phyloP scores from a whole-genome alignment of 2,888 invertebrate species.

The Achlya flavicornis region DNA sequence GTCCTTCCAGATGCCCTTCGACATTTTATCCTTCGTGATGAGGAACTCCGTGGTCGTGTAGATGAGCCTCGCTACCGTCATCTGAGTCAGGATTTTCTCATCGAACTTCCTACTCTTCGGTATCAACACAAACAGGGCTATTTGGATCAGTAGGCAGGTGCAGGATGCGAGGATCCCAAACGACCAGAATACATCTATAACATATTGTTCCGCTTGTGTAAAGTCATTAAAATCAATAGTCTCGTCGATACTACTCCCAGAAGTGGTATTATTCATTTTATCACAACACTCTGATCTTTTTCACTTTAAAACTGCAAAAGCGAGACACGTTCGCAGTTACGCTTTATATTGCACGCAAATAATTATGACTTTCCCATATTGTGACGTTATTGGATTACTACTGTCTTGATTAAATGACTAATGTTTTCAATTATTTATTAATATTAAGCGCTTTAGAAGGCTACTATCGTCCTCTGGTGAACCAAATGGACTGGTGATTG shows the following conservation, averaged over 20 bases:
- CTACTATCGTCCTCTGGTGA: neutral
- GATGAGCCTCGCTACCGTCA: slow-evolving; percentile 21
- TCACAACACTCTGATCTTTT: neutral
- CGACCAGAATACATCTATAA: neutral
- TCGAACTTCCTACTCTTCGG: slow-evolving; percentile 21
- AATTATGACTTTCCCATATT: neutral
- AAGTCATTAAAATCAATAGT: neutral
- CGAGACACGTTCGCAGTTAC: neutral
- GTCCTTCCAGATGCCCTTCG: no score
- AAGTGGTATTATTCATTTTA: neutral
- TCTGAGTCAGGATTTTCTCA: slow-evolving; percentile 22
- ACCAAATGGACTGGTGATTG: neutral
- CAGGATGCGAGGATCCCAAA: neutral
- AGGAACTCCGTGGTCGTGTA: slow-evolving; percentile 19
- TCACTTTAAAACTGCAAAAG: neutral
- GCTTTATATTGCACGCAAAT: neutral
- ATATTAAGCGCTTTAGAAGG: neutral
- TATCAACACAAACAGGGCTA: slow-evolving; percentile 9
- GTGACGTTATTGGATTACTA: neutral
- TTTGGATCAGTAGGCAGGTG: neutral
- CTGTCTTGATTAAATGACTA: neutral
- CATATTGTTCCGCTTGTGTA: neutral
- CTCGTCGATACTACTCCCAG: neutral
- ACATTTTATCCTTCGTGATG: neutral
- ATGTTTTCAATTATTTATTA: neutral